Conservation (phyloP, 2,113 vertebrate species). For the Rhabdomys dilectus region DNA sequence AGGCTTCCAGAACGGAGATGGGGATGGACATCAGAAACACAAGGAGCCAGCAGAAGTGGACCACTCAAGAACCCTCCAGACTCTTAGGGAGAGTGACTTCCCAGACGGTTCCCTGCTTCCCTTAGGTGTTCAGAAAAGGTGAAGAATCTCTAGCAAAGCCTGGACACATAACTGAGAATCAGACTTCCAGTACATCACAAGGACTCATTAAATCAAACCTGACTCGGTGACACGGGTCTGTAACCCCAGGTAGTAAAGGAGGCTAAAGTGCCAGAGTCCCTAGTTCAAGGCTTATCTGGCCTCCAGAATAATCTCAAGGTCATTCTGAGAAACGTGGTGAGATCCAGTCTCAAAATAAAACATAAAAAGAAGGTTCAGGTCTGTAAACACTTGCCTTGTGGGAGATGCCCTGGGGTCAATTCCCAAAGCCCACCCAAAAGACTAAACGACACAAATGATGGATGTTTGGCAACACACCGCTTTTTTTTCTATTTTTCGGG, state of each 20-base stretch:
- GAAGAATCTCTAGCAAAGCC: not conserved
- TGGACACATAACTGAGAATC: not conserved
- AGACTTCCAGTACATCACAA: not conserved
- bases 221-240: no score
- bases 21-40: not conserved
- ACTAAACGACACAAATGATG: not conserved
- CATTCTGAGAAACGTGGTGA: not conserved
- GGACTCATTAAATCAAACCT: not conserved
- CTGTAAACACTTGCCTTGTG: not conserved
- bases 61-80: not conserved
- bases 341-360: not conserved
- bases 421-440: not conserved
- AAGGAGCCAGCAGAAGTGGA: not conserved
- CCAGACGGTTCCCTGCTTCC: not conserved
- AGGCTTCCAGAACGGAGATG: not conserved
- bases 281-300: not conserved
- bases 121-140: slow-evolving; percentile 17
- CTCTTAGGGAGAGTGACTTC: not conserved
- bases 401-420: not conserved
- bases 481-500: no score
- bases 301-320: not conserved
- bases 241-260: not conserved
- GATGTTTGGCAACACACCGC: no score
- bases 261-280: not conserved
- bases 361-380: not conserved